Percentiles rank a stretch among this genome's conserved stretches.
These are phyloP conservation scores for Notothenia coriiceps DNA, from an alignment of 2,113 vertebrate species.

Conservation along the genomic window DNA sequence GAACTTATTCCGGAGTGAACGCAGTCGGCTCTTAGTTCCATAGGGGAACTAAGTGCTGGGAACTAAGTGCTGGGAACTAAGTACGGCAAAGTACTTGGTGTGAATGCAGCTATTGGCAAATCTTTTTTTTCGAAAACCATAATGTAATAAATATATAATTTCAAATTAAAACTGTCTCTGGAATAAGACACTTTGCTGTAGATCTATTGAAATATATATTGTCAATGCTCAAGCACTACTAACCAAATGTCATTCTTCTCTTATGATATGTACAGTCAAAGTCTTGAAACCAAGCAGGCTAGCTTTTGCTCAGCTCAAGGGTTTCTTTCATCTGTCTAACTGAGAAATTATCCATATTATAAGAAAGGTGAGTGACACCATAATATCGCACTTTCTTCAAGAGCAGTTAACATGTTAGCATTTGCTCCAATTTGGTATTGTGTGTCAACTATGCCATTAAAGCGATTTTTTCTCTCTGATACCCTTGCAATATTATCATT, in stretches of 20 bases:
- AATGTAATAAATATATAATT: too few relatives aligned
- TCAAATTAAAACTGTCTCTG: too few relatives aligned
- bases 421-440: background rate
- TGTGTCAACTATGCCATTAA: background rate
- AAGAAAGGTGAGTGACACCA: background rate
- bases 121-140: too few relatives aligned
- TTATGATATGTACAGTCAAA: background rate
- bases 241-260: background rate
- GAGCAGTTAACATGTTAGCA: too few relatives aligned
- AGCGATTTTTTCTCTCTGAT: background rate
- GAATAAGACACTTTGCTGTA: background rate
- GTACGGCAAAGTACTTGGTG: too few relatives aligned
- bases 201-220: background rate
- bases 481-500: background rate
- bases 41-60: too few relatives aligned
- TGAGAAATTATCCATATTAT: background rate
- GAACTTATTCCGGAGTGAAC: too few relatives aligned
- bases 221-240: background rate
- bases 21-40: too few relatives aligned
- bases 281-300: background rate
- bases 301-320: background rate
- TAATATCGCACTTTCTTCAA: background rate
- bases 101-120: too few relatives aligned
- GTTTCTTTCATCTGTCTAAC: background rate
- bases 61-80: too few relatives aligned